Base-by-base conservation (phyloP, 2,797 vertebrate genomes). In the Serranus cabrilla region DNA sequence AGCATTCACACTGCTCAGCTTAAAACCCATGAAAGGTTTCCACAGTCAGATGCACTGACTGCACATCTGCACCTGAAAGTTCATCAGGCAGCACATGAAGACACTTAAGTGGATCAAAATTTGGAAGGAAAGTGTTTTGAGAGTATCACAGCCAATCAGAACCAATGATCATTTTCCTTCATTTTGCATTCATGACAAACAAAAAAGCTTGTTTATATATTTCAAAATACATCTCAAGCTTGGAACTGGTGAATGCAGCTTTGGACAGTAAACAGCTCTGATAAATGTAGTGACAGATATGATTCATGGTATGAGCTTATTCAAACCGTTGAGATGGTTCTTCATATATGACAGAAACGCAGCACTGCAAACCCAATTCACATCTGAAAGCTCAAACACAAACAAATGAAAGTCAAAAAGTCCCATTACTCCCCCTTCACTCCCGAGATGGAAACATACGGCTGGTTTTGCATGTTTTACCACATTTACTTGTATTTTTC, bases 71-170 rank as follows among this genome's bases (percentile, higher is more conserved):
- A 61, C 23, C 49, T 61, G 11, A 54, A 23, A 7, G 14, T 10
- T 40, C 39, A 47, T 34, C 65, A 64, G 52, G 39, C 6, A 11
- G 25, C 55, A 31, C 71, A 70, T 25, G 39, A 65, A 63, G 66
- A 74, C 60, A 71, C 65, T 51, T 50, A 8, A 46, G 56, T 51
- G 61, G 66, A 60, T 51, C 27, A 45, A 18, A 59, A 21, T 46
- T 65, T 23, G 20, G 45, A 31, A 34, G 34, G 55, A 45, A 56
- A 56, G 39, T 20, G 37, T 20, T 9, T n/a, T 27, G 25, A 62
- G 27, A 2, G 25, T 16, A 23, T 55, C 34, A 43, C 34, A 64
- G 37, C 66, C 43, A 71, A 67, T 76, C 56, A 71, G 45, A 71
- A 45, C 3, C 58, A 55, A 11, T 27, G 18, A 21, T 47, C 0